Evolutionary conservation across 2,888 invertebrate species (phyloP), one percentile per base, ranked within the genome.

Genomic region (Ectemnius cavifrons): DNA sequence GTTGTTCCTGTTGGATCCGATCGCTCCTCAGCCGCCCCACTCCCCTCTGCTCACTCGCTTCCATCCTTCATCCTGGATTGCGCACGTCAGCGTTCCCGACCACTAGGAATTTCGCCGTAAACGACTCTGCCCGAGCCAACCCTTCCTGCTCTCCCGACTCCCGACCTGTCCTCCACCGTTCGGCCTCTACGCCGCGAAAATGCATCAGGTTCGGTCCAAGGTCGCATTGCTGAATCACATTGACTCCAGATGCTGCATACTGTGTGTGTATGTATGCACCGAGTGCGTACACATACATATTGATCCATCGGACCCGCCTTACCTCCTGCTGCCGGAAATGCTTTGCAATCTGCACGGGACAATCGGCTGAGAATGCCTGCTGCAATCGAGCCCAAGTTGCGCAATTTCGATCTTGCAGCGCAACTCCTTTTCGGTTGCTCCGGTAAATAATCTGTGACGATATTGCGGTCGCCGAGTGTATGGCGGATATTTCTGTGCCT

Each of bases 1-100:
- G 62, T 73, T 70, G 75, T 80, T 79, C 80, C 78, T 80, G 77
- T 75, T 77, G 69, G 74, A 78, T 76, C 75, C 74, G 77, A 37
- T 37, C 37, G 37, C 37, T 6, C 56, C 56, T 49, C 8, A 60
- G 52, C 64, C 63, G 67, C 61, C 67, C 28, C 37, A 8, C 16
- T 37, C 27, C 61, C 37, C 37, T 11, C 37, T 37, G 6, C 37
- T 6, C 37, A 3, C 37, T 11, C 37, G 37, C 37, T 37, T 37
- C 8, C 37, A 37, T 37, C 37, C 37, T 37, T 37, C 37, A 37
- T 37, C 37, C 37, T 37, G 37, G 37, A 37, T 8, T 37, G 37
- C 37, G 37, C 37, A 37, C 37, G 52, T 16, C 52, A 13, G 52
- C 52, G 52, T 16, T 52, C 52, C n/a, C 52, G n/a, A 37, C 37